phyloP scores from a whole-genome alignment of 2,113 vertebrate species.

The Hyla sarda region DNA sequence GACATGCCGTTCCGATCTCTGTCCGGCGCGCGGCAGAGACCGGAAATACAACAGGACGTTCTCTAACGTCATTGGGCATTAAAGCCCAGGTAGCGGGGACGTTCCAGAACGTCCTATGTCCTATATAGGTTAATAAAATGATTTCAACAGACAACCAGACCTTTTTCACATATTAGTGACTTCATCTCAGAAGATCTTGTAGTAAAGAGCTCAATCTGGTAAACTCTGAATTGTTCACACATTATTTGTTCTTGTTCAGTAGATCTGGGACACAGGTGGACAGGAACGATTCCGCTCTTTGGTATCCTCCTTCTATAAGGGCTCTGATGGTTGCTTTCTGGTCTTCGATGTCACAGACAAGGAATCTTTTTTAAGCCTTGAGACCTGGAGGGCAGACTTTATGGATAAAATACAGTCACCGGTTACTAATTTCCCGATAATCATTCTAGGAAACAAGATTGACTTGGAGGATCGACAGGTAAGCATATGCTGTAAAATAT shows the following conservation, averaged over 20 bases:
- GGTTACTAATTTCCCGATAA: constrained; percentile 76
- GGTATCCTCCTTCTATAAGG: constrained; percentile 82
- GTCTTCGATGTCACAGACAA: constrained; percentile 78
- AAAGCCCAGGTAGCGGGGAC: no score
- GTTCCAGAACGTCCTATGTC: no score
- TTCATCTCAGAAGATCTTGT: background rate
- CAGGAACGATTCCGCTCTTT: constrained; percentile 82
- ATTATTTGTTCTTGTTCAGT: background rate
- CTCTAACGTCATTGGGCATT: no score
- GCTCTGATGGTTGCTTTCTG: constrained; percentile 77
- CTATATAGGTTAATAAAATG: no score
- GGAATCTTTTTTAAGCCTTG: constrained; percentile 77
- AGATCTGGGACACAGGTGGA: constrained; percentile 85
- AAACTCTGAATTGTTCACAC: background rate
- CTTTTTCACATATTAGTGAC: background rate
- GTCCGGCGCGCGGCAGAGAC: no score
- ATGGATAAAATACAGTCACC: constrained; percentile 72
- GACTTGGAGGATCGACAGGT: constrained; percentile 79
- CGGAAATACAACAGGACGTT: no score
- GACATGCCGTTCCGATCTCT: no score
- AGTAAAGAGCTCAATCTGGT: background rate
- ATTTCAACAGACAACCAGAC: no score
- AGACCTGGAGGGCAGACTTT: constrained; percentile 77
- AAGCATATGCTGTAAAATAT: background rate
- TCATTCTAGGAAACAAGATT: constrained; percentile 81